Base-by-base conservation (phyloP, 2,113 vertebrate genomes). In the Noturus placidus region DNA sequence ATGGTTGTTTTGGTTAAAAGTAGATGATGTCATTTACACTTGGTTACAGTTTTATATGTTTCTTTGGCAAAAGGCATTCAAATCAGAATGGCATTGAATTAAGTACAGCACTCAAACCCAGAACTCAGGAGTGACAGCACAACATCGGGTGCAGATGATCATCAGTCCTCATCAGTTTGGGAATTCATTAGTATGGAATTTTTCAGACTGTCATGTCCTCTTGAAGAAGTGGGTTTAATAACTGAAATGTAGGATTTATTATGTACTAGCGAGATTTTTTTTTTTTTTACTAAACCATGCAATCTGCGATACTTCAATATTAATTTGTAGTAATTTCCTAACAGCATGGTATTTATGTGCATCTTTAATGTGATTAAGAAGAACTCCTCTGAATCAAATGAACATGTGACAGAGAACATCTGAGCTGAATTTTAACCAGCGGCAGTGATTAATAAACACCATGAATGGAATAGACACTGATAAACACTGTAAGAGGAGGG, bases 321-420 rank as follows among this genome's bases (percentile, higher is more conserved):
- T 52, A 25, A 81, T 87, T 86, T 83, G 19, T 15, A 0, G 5
- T 30, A 74, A 83, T 70, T 57, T 46, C 25, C 50, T 42, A 57
- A 46, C 38, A 6, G 27, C 20, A 4, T 81, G 42, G 81, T n/a
- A 59, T 70, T 70, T 80, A 84, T 87, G 59, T 79, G 63, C 81
- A 72, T 80, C 27, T 84, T 80, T 79, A 84, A 83, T 38, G 50
- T 61, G 54, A 50, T 83, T 86, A 61, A 11, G 50, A 57, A 25
- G 42, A 61, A 35, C 56, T 57, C 4, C 25, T 27, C 46, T 78
- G 33, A 52, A 54, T 76, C n/a, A 78, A 54, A 22, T 15, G 8
- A 33, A 35, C 2, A 19, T n/a, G 42, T 30, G 70, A 83, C 17
- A 0, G 6, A 54, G 50, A 54, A 30, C 1, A 0, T 35, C 30